Evolutionary conservation across 2,797 vertebrate genomes (phyloP).

Genomic region (Eleutherodactylus coqui): DNA sequence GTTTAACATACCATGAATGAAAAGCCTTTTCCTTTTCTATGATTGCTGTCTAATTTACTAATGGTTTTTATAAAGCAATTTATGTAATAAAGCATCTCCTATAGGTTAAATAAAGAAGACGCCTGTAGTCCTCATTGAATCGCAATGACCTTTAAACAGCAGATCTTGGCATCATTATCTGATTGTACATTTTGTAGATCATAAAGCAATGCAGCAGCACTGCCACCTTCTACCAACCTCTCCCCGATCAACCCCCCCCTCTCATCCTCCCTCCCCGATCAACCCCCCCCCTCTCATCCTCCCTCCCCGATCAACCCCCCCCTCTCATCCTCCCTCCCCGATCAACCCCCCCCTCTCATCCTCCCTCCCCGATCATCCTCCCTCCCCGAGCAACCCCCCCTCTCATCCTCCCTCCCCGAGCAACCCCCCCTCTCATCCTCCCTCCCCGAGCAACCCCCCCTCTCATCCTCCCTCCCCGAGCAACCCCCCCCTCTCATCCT

Average conservation of each 20-base stretch:
- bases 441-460: too few relatives aligned
- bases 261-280: too few relatives aligned
- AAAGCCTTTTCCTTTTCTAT: neutral
- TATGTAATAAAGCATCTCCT: constrained; percentile 4
- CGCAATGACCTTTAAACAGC: neutral
- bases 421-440: constrained; percentile 53
- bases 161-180: neutral
- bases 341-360: constrained; percentile 49
- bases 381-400: constrained; percentile 32
- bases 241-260: constrained; percentile 9
- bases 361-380: too few relatives aligned
- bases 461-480: constrained; percentile 24
- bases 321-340: neutral
- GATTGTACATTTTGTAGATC: constrained; percentile 26
- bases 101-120: constrained; percentile 3
- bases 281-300: too few relatives aligned
- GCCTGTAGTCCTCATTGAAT: neutral
- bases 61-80: neutral
- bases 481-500: constrained; percentile 38
- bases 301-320: constrained; percentile 32
- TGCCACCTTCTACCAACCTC: neutral
- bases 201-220: constrained; percentile 31
- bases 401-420: neutral
- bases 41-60: neutral
- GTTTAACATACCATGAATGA: neutral